Percentiles rank a stretch among this genome's conserved stretches.
Evolutionary conservation across 2,797 vertebrate species (phyloP).

Genomic region (Tympanoctomys barrerae): DNA sequence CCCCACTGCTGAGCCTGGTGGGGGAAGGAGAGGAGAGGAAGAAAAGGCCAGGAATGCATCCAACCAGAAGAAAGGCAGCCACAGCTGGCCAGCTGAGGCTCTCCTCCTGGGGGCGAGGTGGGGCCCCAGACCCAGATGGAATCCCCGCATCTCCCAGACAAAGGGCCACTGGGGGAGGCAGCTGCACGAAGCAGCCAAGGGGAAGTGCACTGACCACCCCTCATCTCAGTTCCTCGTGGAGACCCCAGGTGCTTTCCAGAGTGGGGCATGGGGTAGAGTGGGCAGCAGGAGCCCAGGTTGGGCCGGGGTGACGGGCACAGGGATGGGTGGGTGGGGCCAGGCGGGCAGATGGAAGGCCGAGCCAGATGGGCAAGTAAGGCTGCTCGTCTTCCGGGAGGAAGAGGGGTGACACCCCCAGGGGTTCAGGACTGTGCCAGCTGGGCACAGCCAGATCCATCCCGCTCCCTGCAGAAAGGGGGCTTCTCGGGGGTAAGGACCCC

Average conservation of each 20-base stretch:
- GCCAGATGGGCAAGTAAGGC: background rate
- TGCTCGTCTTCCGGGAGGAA: background rate
- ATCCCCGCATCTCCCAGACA: background rate
- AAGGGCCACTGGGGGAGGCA: background rate
- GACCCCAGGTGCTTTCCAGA: background rate
- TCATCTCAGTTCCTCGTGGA: background rate
- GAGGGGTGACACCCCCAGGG: background rate
- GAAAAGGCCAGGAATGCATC: background rate
- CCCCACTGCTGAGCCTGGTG: background rate
- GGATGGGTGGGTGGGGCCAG: background rate
- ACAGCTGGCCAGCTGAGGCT: background rate
- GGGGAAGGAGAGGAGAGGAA: background rate
- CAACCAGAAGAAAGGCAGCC: background rate
- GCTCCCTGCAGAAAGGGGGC: background rate
- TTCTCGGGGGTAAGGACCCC: background rate
- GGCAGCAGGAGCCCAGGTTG: background rate
- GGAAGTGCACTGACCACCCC: background rate
- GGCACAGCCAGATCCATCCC: background rate
- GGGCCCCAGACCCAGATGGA: background rate
- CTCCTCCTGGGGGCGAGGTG: background rate
- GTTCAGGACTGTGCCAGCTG: background rate
- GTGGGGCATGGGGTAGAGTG: background rate
- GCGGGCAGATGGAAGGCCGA: background rate
- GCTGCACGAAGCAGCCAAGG: background rate
- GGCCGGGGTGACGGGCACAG: background rate